Percentiles rank a stretch among this genome's conserved stretches.
Evolutionary conservation across 1,140 invertebrate species (phyloP).

Genomic region (Anastrepha obliqua): DNA sequence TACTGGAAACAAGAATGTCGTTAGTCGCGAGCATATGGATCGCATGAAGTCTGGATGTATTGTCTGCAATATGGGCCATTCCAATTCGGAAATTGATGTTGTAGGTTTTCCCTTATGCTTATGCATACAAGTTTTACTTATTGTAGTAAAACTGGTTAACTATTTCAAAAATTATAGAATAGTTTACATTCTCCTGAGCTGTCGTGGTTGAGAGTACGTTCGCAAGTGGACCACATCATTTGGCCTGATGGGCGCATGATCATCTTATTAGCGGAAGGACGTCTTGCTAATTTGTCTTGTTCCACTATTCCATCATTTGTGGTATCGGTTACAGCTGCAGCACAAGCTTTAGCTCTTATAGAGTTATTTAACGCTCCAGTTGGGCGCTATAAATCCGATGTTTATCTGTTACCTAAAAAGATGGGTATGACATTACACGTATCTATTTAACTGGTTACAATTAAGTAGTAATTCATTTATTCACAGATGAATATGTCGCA

Average conservation of each 20-base stretch:
- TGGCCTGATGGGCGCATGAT: conserved; percentile 95
- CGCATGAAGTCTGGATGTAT: conserved; percentile 97
- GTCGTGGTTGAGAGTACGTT: conserved; percentile 96
- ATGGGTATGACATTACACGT: conserved; percentile 83
- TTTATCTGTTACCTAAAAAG: conserved; percentile 97
- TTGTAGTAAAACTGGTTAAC: not conserved
- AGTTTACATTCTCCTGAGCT: conserved; percentile 94
- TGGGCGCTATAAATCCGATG: conserved; percentile 96
- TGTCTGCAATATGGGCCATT: conserved; percentile 98
- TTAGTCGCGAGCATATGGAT: conserved; percentile 95
- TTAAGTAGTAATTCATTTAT: not conserved
- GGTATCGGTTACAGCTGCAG: conserved; percentile 95
- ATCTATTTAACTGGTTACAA: not conserved
- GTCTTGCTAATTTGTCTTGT: conserved; percentile 96
- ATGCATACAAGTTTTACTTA: no score
- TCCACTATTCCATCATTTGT: conserved; percentile 98
- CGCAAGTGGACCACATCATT: conserved; percentile 97
- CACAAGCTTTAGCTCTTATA: conserved; percentile 95
- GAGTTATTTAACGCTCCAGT: conserved; percentile 95
- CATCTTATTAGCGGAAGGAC: conserved; percentile 94
- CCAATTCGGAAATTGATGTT: conserved; percentile 98
- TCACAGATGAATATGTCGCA: conserved; percentile 68
- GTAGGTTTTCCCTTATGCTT: conserved; percentile 77
- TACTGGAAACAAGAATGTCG: conserved; percentile 96
- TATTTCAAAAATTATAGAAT: conserved; percentile 78